Conservation (phyloP, 2,888 invertebrate genomes). For the Papilio gigon region DNA sequence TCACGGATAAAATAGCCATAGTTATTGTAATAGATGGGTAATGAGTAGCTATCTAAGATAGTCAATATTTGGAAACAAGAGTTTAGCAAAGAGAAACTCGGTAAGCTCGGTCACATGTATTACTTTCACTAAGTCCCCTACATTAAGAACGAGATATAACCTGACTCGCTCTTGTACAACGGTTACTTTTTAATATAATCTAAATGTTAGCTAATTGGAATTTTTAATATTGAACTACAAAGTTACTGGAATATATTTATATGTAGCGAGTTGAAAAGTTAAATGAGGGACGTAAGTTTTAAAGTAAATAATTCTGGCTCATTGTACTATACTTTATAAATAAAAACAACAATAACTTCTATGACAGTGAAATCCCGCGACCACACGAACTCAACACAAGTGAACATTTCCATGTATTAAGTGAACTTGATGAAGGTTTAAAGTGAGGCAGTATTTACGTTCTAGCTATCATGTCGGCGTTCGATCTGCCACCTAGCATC, state of each 20-base stretch:
- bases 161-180: background rate
- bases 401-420: constrained; percentile 49
- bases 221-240: background rate
- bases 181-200: background rate
- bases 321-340: no score
- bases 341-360: no score
- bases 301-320: no score
- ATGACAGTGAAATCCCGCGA: constrained; percentile 35
- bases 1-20: no score
- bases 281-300: no score
- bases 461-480: constrained; percentile 46
- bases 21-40: no score
- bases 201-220: background rate
- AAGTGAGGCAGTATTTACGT: constrained; percentile 46
- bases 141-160: constrained; percentile 1
- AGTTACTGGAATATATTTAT: background rate
- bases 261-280: no score
- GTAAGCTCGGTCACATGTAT: background rate
- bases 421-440: constrained; percentile 45
- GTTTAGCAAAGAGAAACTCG: background rate
- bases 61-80: no score
- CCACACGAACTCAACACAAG: constrained; percentile 46
- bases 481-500: constrained; percentile 43
- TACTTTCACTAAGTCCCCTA: no score
- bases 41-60: no score